phyloP scores from a whole-genome alignment of 2,113 vertebrate species.

The Leucosticte australis region DNA sequence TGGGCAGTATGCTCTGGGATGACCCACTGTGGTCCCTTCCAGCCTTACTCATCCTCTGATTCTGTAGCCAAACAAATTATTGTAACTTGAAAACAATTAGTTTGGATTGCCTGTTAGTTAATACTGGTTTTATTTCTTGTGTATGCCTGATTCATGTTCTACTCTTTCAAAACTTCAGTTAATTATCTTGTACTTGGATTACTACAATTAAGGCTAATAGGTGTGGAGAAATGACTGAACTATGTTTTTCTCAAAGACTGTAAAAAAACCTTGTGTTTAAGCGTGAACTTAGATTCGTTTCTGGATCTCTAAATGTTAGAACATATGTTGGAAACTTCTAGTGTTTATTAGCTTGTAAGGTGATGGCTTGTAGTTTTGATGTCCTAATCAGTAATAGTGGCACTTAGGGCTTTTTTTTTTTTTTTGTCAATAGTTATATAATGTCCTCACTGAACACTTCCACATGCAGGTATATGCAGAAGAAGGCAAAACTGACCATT shows the following conservation, averaged over 20 bases:
- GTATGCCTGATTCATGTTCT: background rate
- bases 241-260: background rate
- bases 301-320: background rate
- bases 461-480: background rate
- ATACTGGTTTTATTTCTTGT: background rate
- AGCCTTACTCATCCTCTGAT: background rate
- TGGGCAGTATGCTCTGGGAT: background rate
- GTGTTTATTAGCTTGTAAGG: background rate
- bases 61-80: background rate
- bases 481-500: background rate
- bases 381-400: background rate
- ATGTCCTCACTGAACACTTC: background rate
- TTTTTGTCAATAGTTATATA: background rate
- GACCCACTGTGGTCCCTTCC: background rate
- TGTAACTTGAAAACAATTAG: background rate
- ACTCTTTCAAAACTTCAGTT: background rate
- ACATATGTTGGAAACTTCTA: background rate
- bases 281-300: background rate
- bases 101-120: background rate
- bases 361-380: background rate
- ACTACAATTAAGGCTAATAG: background rate
- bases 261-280: background rate
- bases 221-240: background rate
- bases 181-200: background rate
- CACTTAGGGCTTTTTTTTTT: fast-evolving